These are phyloP conservation scores for Galagoides demidoff DNA, from an alignment of 2,797 vertebrate genomes.

Conservation along the genomic window DNA sequence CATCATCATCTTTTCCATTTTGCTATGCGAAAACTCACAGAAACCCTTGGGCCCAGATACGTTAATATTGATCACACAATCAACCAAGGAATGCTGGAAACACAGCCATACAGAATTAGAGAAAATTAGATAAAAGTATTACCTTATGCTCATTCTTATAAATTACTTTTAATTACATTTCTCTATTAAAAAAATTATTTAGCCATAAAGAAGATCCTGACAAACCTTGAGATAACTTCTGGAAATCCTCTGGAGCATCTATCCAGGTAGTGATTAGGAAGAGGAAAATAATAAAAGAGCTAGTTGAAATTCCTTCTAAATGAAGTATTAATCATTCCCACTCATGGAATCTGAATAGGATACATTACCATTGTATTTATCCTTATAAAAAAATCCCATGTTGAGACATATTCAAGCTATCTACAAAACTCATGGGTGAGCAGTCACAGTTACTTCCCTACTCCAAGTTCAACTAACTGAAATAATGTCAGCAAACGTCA, in stretches of 20 bases:
- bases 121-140: constrained; percentile 19
- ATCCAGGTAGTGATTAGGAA: background rate
- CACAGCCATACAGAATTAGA: background rate
- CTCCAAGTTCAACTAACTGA: background rate
- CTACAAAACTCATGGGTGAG: constrained; percentile 65
- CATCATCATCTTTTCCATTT: background rate
- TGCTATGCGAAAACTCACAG: constrained; percentile 51
- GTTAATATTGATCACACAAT: constrained; percentile 41
- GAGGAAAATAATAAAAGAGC: background rate
- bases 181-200: constrained; percentile 31
- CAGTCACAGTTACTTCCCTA: constrained; percentile 63
- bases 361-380: constrained; percentile 67
- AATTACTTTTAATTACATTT: constrained; percentile 42
- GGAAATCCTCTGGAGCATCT: constrained; percentile 55
- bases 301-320: constrained; percentile 45
- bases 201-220: constrained; percentile 22
- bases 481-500: constrained; percentile 8
- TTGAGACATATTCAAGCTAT: constrained; percentile 53
- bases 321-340: constrained; percentile 63
- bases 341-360: constrained; percentile 43
- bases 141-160: constrained; percentile 6
- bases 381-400: constrained; percentile 43
- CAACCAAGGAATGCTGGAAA: constrained; percentile 13
- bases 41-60: constrained; percentile 50
- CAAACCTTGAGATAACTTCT: constrained; percentile 6